Base-by-base conservation (phyloP, 2,888 invertebrate species). In the Acleris emargana region DNA sequence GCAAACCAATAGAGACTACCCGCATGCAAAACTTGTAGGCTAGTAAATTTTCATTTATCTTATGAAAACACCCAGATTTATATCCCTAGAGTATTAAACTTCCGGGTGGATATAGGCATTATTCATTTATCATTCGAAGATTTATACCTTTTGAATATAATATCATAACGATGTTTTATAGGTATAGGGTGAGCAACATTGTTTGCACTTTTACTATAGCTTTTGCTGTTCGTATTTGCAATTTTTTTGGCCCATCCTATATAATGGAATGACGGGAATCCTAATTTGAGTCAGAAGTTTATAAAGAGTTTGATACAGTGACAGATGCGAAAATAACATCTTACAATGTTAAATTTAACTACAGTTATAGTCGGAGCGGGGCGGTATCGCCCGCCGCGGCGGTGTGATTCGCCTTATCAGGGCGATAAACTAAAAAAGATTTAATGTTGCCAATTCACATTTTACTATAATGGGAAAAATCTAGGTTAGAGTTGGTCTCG, bases 41-140 rank as follows among this genome's bases (percentile, higher is more conserved):
- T 66, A 69, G 67, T 72, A 72, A 64, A 72, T 74, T 70, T 69
- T 69, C 66, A 66, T 72, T 70, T 67, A 62, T 69, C 64, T 70
- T 70, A 70, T 68, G 69, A 71, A 72, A 70, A 73, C 67, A 72
- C 69, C 64, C 63, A 54, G 64, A 64, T 64, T 59, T 59, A 64
- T 64, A 64, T 72, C 73, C 68, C 70, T 61, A 25, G 71, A 69
- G 73, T 64, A 64, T 72, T 69, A 57, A 70, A 70, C 67, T 68
- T 50, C 51, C 54, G 67, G 67, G 62, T 64, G 22, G 47, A 53
- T 47, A 58, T 54, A 57, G 53, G 45, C 17, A 62, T 58, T 58
- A 55, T 60, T 64, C 59, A 64, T 60, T 64, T 64, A 59, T 59
- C 59, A 43, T 55, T 64, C 64, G n/a, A 59, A 60, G 64, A 64